Percentiles rank a stretch among this genome's conserved stretches.
These are phyloP conservation scores for Drosophila pseudoananassae DNA, from an alignment of 1,140 invertebrate genomes.

Conservation along the genomic window DNA sequence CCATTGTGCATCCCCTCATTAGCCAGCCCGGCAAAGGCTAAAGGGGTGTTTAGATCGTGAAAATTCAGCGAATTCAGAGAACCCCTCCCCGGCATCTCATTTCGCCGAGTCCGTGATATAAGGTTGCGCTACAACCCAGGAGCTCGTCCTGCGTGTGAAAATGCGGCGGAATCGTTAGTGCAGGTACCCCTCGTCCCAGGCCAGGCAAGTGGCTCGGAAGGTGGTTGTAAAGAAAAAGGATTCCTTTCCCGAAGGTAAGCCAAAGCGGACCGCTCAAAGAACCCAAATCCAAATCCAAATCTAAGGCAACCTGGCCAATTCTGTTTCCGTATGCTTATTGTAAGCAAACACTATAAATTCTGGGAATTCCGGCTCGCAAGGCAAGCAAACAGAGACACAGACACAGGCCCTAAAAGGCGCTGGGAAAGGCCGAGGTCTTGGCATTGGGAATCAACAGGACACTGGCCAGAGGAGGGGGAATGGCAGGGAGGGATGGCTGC, in stretches of 20 bases:
- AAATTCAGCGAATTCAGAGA: conserved; percentile 36
- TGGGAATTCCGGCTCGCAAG: conserved; percentile 28
- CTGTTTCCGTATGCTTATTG: conserved; percentile 60
- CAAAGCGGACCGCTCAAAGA: conserved; percentile 17
- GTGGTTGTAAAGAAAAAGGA: conserved; percentile 18
- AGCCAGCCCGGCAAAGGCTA: conserved; percentile 9
- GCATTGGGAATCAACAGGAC: conserved; percentile 35
- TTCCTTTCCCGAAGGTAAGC: conserved; percentile 20
- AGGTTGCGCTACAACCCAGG: conserved; percentile 4
- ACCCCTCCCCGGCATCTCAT: neutral
- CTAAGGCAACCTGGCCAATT: conserved; percentile 29
- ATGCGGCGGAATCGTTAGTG: conserved; percentile 14
- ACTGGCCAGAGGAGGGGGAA: neutral
- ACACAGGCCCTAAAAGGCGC: conserved; percentile 4
- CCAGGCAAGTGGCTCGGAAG: conserved; percentile 1
- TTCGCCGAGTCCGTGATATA: neutral
- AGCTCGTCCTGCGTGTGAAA: conserved; percentile 51
- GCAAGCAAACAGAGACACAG: conserved; percentile 25
- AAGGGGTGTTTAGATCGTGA: conserved; percentile 1
- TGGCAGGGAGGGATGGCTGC: neutral
- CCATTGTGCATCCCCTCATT: conserved; percentile 4
- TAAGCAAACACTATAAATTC: conserved; percentile 54
- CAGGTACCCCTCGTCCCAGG: conserved; percentile 7
- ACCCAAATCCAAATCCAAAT: conserved; percentile 8
- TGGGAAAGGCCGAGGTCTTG: conserved; percentile 25